Conservation (phyloP, 1,140 invertebrate species). For the Scaptomyza montana region DNA sequence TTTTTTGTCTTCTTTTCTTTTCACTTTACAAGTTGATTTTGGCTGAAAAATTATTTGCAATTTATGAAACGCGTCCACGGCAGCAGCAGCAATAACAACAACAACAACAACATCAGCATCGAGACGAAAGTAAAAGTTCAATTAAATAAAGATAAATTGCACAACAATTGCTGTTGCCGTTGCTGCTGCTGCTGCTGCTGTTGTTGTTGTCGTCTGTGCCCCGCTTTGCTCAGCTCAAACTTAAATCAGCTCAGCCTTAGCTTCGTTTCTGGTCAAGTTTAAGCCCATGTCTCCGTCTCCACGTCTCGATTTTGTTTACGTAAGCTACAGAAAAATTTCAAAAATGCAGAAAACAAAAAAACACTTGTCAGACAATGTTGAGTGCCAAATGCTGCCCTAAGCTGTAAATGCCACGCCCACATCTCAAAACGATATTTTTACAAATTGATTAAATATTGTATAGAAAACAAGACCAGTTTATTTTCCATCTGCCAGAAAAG, state of each 20-base stretch:
- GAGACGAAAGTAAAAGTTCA: conserved; percentile 79
- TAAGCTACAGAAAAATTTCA: conserved; percentile 39
- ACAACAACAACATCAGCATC: conserved; percentile 29
- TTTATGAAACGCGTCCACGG: conserved; percentile 76
- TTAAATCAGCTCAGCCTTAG: conserved; percentile 2
- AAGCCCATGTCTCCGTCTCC: conserved; percentile 14
- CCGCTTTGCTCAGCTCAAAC: neutral
- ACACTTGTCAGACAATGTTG: conserved; percentile 24
- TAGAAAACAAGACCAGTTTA: neutral
- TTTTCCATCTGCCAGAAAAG: conserved; percentile 12
- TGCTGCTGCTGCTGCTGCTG: conserved; percentile 13
- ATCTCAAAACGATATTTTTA: neutral
- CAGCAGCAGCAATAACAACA: conserved; percentile 6
- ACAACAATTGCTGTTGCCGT: conserved; percentile 69
- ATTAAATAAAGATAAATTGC: conserved; percentile 82
- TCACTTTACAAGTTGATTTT: conserved; percentile 55
- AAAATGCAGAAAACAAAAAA: conserved; percentile 33
- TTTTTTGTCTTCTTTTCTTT: conserved; percentile 31
- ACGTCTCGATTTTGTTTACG: conserved; percentile 21
- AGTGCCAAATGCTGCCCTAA: conserved; percentile 22
- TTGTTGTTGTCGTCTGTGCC: conserved; percentile 6
- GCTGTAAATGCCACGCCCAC: conserved; percentile 23
- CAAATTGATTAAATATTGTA: conserved; percentile 28
- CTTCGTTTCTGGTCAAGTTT: conserved; percentile 27
- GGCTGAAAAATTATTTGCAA: conserved; percentile 76